phyloP scores from a whole-genome alignment of 2,113 vertebrate genomes.

The Heterocephalus glaber region DNA sequence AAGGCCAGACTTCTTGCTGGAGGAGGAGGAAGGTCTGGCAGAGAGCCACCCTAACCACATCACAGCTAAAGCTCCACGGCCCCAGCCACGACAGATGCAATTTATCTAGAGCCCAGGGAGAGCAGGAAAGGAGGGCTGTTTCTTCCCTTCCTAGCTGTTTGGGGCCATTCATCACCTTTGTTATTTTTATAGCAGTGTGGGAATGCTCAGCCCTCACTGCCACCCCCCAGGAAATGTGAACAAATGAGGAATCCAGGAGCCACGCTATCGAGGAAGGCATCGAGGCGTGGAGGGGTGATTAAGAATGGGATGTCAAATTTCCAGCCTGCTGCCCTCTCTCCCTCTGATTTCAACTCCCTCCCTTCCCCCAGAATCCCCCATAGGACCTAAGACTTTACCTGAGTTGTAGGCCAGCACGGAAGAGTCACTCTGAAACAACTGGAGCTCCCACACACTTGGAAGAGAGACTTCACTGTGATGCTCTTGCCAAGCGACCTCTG shows the following conservation, averaged over 20 bases:
- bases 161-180: conserved; percentile 84
- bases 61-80: conserved; percentile 77
- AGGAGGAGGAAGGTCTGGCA: conserved; percentile 36
- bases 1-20: not conserved
- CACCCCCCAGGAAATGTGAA: conserved; percentile 59
- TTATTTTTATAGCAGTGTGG: conserved; percentile 82
- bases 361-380: not conserved
- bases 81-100: conserved; percentile 80
- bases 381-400: not conserved
- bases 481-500: not conserved
- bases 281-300: conserved; percentile 3
- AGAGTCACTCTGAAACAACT: not conserved
- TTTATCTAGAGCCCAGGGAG: conserved; percentile 81
- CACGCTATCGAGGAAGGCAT: conserved; percentile 46
- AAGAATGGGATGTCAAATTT: conserved; percentile 54
- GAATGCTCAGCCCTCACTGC: not conserved
- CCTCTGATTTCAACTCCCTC: not conserved
- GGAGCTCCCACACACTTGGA: not conserved
- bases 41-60: conserved; percentile 51
- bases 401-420: not conserved
- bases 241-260: conserved; percentile 46
- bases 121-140: conserved; percentile 69
- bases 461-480: not conserved
- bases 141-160: conserved; percentile 77
- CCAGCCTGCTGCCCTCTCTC: not conserved